Conservation (phyloP, 1,140 invertebrate genomes). For the Drosophila pachea region DNA sequence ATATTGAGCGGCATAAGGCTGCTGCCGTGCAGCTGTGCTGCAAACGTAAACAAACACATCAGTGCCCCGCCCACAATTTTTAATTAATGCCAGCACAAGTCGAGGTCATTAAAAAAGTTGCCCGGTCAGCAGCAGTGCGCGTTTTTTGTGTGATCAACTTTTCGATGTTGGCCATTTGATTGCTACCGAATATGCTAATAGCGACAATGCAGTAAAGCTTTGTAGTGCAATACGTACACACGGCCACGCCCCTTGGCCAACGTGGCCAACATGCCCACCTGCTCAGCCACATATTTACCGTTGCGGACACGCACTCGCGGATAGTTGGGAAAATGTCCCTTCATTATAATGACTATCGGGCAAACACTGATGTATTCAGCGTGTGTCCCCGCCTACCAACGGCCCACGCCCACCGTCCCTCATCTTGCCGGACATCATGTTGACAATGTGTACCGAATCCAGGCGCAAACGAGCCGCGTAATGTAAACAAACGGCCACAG, state of each 20-base stretch:
- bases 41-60: constrained; percentile 44
- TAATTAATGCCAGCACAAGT: constrained; percentile 64
- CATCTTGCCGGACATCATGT: constrained; percentile 30
- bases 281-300: not conserved
- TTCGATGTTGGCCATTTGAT: constrained; percentile 47
- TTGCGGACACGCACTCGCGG: not conserved
- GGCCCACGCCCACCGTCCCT: no score
- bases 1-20: constrained; percentile 38
- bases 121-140: constrained; percentile 25
- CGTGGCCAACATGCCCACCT: no score
- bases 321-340: constrained; percentile 23
- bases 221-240: constrained; percentile 30
- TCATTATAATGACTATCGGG: constrained; percentile 69
- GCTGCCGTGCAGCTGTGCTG: not conserved
- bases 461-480: constrained; percentile 58
- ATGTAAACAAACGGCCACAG: constrained; percentile 62
- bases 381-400: constrained; percentile 29
- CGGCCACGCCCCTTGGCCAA: constrained; percentile 10
- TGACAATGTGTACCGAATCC: constrained; percentile 59
- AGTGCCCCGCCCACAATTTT: constrained; percentile 42
- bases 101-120: constrained; percentile 68
- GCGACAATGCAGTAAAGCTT: constrained; percentile 1
- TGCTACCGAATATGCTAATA: constrained; percentile 37
- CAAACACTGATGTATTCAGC: constrained; percentile 52
- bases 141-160: constrained; percentile 14